Evolutionary conservation across 2,888 invertebrate genomes (phyloP).

Genomic region (Cataglyphis cursor): DNA sequence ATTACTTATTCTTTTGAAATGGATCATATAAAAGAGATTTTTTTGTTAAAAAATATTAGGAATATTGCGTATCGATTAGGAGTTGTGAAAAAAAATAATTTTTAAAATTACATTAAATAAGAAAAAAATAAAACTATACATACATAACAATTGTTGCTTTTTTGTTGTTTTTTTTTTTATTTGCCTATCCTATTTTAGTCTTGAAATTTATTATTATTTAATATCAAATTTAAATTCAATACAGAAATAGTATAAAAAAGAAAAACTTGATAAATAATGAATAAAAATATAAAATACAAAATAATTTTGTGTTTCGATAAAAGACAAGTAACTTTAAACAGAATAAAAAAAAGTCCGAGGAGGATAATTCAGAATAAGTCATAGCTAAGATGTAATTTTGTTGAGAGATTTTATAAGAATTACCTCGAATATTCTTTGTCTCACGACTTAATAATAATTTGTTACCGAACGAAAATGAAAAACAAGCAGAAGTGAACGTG

Average conservation of each 20-base stretch:
- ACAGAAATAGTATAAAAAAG: not conserved
- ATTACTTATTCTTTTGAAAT: not conserved
- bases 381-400: not conserved
- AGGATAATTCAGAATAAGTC: not conserved
- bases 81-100: not conserved
- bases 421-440: constrained; percentile 11
- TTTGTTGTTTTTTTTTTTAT: not conserved
- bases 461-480: not conserved
- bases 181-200: not conserved
- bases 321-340: not conserved
- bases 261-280: not conserved
- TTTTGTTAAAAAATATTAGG: not conserved
- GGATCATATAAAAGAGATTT: not conserved
- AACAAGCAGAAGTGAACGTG: constrained; percentile 28
- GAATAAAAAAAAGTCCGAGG: constrained; percentile 3
- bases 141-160: not conserved
- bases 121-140: not conserved
- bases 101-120: not conserved
- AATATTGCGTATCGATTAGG: not conserved
- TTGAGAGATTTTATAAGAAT: constrained; percentile 13
- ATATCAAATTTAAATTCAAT: not conserved
- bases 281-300: not conserved
- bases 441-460: constrained; percentile 22
- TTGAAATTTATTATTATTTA: not conserved
- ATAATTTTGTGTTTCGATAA: not conserved